These are phyloP conservation scores for Ctenicera cuprea DNA, from an alignment of 2,888 invertebrate species.

Conservation along the genomic window DNA sequence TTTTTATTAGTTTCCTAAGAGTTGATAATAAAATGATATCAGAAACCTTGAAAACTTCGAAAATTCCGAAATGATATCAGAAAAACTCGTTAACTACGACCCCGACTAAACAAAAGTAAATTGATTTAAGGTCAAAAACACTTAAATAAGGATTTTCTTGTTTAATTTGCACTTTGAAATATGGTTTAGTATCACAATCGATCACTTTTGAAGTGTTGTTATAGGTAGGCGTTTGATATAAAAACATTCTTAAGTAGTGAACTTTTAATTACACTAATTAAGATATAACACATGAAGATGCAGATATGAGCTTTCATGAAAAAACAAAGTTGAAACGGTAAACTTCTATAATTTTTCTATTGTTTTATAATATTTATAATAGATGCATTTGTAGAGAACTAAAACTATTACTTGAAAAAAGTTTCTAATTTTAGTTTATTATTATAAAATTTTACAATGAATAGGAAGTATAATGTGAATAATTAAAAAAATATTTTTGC, in stretches of 20 bases:
- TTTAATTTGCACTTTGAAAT: conserved; percentile 13
- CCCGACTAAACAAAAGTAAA: conserved; percentile 1
- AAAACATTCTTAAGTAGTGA: conserved; percentile 7
- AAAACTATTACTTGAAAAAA: too few species aligned
- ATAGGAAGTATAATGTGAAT: too few species aligned
- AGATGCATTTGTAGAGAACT: too few species aligned
- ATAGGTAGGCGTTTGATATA: neutral
- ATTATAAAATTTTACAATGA: too few species aligned
- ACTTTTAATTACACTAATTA: neutral
- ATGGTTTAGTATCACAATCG: conserved; percentile 1
- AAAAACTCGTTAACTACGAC: conserved; percentile 7
- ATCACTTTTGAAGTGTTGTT: conserved; percentile 1
- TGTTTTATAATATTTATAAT: too few species aligned
- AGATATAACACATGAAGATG: neutral
- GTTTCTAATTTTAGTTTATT: too few species aligned
- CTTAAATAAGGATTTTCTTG: conserved; percentile 1
- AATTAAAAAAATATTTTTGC: too few species aligned
- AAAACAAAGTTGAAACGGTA: too few species aligned
- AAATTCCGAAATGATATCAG: neutral
- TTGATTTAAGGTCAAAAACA: conserved; percentile 14
- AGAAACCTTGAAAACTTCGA: conserved; percentile 5
- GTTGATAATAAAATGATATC: neutral
- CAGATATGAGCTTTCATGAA: too few species aligned
- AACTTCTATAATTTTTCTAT: too few species aligned
- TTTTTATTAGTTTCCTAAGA: neutral